Percentiles rank a stretch among this genome's conserved stretches.
Evolutionary conservation across 2,113 vertebrate genomes (phyloP).

Genomic region (Cariama cristata): DNA sequence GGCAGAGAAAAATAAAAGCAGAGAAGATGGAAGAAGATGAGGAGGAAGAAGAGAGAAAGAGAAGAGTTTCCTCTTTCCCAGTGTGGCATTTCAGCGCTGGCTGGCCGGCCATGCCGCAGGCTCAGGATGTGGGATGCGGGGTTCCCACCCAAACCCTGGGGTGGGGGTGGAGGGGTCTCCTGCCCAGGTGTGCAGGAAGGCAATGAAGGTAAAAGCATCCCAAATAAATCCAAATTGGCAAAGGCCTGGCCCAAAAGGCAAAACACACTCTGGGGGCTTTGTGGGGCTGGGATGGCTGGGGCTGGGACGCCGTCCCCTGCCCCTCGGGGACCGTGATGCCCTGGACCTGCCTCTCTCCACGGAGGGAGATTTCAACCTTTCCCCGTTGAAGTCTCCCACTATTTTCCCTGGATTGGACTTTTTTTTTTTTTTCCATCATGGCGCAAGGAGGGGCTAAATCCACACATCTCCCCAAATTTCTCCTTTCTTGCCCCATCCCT

Average conservation of each 20-base stretch:
- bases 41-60: background rate
- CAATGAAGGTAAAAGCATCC: background rate
- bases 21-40: constrained; percentile 21
- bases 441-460: background rate
- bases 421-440: rapidly evolving
- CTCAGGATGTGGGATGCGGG: background rate
- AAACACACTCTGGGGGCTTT: background rate
- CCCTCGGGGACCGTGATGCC: rapidly evolving
- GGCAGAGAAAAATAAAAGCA: background rate
- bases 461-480: background rate
- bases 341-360: background rate
- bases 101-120: rapidly evolving
- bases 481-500: background rate
- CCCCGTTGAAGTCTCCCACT: background rate
- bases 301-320: background rate
- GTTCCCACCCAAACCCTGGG: background rate
- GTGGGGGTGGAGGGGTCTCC: background rate
- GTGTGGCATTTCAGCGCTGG: rapidly evolving
- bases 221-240: background rate
- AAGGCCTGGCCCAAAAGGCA: background rate
- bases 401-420: background rate
- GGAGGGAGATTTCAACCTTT: background rate
- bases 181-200: background rate
- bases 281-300: background rate
- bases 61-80: background rate